Percentiles rank a stretch among this genome's conserved stretches.
Evolutionary conservation across 2,113 vertebrate species (phyloP).

Genomic region (Ceyx margarethae): DNA sequence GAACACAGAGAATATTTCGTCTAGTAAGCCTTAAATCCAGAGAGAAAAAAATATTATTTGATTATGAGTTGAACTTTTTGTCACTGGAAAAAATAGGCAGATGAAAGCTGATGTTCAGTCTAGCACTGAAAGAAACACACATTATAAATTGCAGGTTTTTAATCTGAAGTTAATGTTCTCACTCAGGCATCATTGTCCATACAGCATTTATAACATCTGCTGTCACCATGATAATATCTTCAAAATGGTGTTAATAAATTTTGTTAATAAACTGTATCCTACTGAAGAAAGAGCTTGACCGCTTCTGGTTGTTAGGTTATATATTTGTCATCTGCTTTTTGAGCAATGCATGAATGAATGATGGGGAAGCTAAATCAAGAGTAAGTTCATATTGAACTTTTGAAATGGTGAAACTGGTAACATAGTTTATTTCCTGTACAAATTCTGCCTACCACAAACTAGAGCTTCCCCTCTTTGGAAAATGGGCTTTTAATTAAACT

Average conservation of each 20-base stretch:
- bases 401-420: not conserved
- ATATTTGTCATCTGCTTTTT: not conserved
- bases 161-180: conserved; percentile 41
- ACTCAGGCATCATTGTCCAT: not conserved
- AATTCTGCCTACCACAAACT: not conserved
- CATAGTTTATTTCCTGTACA: not conserved
- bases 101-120: conserved; percentile 2
- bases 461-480: not conserved
- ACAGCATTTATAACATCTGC: not conserved
- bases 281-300: not conserved
- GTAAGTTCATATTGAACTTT: not conserved
- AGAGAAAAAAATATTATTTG: not conserved
- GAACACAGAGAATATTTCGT: not conserved
- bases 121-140: not conserved
- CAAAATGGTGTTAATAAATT: not conserved
- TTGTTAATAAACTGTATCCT: not conserved
- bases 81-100: not conserved
- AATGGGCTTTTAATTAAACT: not conserved
- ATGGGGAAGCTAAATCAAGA: not conserved
- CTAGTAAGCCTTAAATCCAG: not conserved
- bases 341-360: not conserved
- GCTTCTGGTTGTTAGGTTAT: not conserved
- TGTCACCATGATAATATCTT: not conserved
- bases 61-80: not conserved
- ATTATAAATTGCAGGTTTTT: conserved; percentile 3